Evolutionary conservation across 1,140 invertebrate species (phyloP).

Genomic region (Euglossa dilemma): DNA sequence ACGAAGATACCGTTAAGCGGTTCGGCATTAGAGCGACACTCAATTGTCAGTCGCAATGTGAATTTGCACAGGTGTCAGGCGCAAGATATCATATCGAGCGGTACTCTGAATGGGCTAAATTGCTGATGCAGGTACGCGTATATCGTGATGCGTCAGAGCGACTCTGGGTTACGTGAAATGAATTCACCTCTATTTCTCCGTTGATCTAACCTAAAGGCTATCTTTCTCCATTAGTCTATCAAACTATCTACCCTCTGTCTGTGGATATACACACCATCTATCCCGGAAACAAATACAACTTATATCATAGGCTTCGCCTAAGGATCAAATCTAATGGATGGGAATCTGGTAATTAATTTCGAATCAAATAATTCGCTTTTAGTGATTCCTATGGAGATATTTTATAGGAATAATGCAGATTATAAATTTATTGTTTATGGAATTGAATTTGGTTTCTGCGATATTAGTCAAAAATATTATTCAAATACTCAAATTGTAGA

Average conservation of each 20-base stretch:
- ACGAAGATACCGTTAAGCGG: not conserved
- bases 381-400: no score
- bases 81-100: conserved; percentile 37
- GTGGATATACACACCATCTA: no score
- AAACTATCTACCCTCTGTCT: not conserved
- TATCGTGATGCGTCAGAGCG: not conserved
- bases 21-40: conserved; percentile 6
- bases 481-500: no score
- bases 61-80: conserved; percentile 45
- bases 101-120: conserved; percentile 31
- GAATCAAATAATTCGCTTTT: no score
- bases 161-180: not conserved
- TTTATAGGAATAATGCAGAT: no score
- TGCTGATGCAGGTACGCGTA: not conserved
- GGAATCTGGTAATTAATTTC: no score
- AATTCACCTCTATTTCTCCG: not conserved
- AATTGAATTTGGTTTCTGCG: no score
- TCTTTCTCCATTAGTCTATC: not conserved
- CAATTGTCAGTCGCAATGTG: conserved; percentile 36
- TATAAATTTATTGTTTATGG: no score
- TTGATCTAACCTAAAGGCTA: not conserved
- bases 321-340: no score
- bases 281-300: no score
- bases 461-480: no score
- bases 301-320: no score